Conservation (phyloP, 2,113 vertebrate species). For the Coptodon rendalli region DNA sequence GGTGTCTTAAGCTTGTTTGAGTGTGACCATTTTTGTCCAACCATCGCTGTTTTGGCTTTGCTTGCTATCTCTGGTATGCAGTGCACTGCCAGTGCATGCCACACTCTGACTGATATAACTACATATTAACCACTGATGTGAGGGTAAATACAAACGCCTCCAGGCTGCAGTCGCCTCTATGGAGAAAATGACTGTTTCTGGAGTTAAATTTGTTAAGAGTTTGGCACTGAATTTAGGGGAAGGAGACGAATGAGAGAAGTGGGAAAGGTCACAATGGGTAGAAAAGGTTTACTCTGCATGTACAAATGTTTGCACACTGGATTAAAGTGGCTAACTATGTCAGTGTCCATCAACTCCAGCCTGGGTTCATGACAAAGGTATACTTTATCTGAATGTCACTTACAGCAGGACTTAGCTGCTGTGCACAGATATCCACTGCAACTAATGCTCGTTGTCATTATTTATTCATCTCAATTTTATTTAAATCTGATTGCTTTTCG, state of each 20-base stretch:
- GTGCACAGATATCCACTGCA: not conserved
- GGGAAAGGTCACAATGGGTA: not conserved
- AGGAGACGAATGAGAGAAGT: not conserved
- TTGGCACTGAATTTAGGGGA: not conserved
- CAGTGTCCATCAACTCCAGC: not conserved
- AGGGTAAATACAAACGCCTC: not conserved
- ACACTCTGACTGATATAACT: conserved; percentile 1
- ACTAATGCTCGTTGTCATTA: not conserved
- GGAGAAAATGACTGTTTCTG: not conserved
- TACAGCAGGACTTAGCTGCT: not conserved
- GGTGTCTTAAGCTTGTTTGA: conserved; percentile 70
- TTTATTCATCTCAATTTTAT: not conserved
- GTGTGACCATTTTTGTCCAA: conserved; percentile 68
- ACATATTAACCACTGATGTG: conserved; percentile 1
- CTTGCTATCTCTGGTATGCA: conserved; percentile 49
- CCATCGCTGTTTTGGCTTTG: conserved; percentile 53
- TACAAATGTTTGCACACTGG: not conserved
- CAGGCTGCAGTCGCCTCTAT: not conserved
- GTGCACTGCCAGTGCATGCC: conserved; percentile 24
- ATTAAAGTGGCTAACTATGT: not conserved
- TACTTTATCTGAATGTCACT: not conserved
- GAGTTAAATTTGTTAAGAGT: not conserved
- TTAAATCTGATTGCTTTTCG: not conserved
- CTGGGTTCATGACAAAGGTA: not conserved
- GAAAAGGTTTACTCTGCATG: not conserved